Percentiles rank a stretch among this genome's conserved stretches.
Conservation (phyloP, 2,113 vertebrate genomes). For the rabbit (Oryctolagus cuniculus) region DNA sequence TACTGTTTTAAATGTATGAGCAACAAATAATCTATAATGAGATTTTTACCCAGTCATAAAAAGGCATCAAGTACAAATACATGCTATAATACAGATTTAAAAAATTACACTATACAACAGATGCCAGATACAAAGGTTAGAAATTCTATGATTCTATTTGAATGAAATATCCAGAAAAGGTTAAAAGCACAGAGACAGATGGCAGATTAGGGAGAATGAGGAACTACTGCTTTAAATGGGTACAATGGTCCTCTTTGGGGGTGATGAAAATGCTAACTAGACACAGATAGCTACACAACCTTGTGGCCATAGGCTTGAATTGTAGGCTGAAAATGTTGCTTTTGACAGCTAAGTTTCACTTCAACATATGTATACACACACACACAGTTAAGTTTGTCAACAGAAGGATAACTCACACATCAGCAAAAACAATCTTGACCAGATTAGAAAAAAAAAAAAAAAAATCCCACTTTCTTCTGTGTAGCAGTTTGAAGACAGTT, state of each 20-base stretch:
- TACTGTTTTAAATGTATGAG: background rate
- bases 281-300: background rate
- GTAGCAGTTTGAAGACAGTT: background rate
- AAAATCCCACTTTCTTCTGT: background rate
- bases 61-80: background rate
- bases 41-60: background rate
- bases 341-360: background rate
- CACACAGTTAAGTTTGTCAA: background rate
- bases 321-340: background rate
- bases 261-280: background rate
- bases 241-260: background rate
- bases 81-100: background rate
- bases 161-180: background rate
- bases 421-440: background rate
- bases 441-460: background rate
- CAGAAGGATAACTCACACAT: background rate
- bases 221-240: background rate
- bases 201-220: background rate
- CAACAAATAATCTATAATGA: background rate
- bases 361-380: background rate
- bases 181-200: background rate
- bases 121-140: background rate
- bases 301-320: background rate
- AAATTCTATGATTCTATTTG: background rate
- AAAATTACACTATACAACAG: background rate